A percentile compares a stretch with the other conserved stretches of the same genome.
phyloP scores from a whole-genome alignment of 1,140 invertebrate genomes.

The Drosophila oshimai region DNA sequence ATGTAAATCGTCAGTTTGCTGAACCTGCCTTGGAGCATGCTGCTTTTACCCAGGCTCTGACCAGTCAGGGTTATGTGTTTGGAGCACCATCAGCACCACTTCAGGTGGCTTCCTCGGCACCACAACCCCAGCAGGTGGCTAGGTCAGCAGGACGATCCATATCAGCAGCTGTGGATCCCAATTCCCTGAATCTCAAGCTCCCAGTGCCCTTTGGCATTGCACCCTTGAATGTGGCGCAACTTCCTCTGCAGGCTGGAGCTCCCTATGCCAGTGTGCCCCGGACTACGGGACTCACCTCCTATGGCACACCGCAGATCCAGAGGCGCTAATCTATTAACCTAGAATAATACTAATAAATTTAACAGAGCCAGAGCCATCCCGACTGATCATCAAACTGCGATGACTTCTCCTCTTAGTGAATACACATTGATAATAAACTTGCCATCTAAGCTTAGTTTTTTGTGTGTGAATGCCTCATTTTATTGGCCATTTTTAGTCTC shows the following conservation, averaged over 20 bases:
- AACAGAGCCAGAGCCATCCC: conserved; percentile 22
- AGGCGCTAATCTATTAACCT: conserved; percentile 41
- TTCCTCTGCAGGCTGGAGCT: conserved; percentile 72
- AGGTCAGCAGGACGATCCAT: conserved; percentile 32
- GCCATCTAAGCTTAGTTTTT: conserved; percentile 42
- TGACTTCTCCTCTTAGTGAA: conserved; percentile 34
- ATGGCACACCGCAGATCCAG: conserved; percentile 70
- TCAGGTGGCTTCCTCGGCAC: conserved; percentile 11
- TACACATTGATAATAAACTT: conserved; percentile 34
- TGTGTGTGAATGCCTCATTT: conserved; percentile 20
- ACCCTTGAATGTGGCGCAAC: conserved; percentile 66
- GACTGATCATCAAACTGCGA: conserved; percentile 45
- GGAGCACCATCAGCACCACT: conserved; percentile 26
- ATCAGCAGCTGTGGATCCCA: conserved; percentile 24
- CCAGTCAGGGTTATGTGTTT: conserved; percentile 66
- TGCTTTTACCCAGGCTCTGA: conserved; percentile 71
- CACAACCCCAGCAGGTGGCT: conserved; percentile 1
- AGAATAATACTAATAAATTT: conserved; percentile 48
- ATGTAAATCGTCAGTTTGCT: conserved; percentile 50
- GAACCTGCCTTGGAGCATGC: conserved; percentile 68
- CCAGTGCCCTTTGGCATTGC: conserved; percentile 71
- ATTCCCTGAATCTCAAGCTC: conserved; percentile 70
- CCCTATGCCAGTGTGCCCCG: conserved; percentile 61
- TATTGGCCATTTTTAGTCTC: conserved; percentile 43
- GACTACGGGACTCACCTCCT: conserved; percentile 71